Percentiles rank a stretch among this genome's conserved stretches.
Evolutionary conservation across 2,113 vertebrate species (phyloP).

Genomic region (Leptocoma aspasia): DNA sequence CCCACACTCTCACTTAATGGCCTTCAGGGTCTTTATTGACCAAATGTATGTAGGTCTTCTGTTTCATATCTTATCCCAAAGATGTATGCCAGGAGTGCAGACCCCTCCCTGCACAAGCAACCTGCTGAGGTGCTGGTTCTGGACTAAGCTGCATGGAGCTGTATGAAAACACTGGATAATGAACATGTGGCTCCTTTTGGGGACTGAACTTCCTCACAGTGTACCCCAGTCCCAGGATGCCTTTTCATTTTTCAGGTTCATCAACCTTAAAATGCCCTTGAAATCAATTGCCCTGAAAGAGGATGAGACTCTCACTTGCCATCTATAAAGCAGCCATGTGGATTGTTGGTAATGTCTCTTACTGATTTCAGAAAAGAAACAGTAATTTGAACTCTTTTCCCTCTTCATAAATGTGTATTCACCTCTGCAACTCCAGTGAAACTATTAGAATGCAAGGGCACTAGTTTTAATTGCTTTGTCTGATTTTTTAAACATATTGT

Average conservation of each 20-base stretch:
- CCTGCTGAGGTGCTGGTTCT: neutral
- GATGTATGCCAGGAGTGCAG: neutral
- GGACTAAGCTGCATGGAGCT: neutral
- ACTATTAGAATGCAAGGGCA: neutral
- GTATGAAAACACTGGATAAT: neutral
- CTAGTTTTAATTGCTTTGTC: slow-evolving; percentile 26
- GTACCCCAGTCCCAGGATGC: neutral
- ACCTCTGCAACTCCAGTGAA: neutral
- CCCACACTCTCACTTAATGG: slow-evolving; percentile 10
- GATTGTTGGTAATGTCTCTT: neutral
- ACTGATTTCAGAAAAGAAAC: neutral
- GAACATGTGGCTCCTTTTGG: neutral
- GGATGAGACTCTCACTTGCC: neutral
- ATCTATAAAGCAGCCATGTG: neutral
- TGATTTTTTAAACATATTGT: slow-evolving; percentile 52
- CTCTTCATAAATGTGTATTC: neutral
- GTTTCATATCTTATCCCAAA: slow-evolving; percentile 20
- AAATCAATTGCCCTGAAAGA: neutral
- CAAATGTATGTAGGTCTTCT: slow-evolving; percentile 34
- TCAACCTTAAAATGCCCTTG: neutral
- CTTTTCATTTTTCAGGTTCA: neutral
- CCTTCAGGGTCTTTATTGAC: slow-evolving; percentile 26
- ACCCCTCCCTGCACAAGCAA: neutral
- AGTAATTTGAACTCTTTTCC: neutral
- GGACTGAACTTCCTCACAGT: neutral